Evolutionary conservation across 2,797 vertebrate genomes (phyloP).

Genomic region (Melanotaenia pygmaea): DNA sequence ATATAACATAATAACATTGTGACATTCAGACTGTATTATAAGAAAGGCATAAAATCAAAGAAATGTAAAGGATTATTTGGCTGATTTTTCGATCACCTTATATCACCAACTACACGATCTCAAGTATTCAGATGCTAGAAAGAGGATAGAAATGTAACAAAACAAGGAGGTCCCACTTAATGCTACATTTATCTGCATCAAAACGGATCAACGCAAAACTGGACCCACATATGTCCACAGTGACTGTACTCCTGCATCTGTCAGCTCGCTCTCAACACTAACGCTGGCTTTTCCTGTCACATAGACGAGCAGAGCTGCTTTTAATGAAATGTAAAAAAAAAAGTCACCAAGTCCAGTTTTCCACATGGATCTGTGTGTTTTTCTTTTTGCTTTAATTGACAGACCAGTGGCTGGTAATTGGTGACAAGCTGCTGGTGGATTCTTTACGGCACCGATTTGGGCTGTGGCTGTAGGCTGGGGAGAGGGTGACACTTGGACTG

Average conservation of each 20-base stretch:
- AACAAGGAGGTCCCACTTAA: conserved; percentile 30
- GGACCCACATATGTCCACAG: conserved; percentile 30
- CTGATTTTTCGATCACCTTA: conserved; percentile 48
- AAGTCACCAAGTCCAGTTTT: conserved; percentile 56
- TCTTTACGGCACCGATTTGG: conserved; percentile 72
- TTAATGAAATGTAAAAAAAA: conserved; percentile 59
- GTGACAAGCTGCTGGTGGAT: conserved; percentile 63
- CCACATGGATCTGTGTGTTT: conserved; percentile 4
- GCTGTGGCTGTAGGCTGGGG: conserved; percentile 75
- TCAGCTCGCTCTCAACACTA: conserved; percentile 32
- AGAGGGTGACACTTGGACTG: conserved; percentile 80
- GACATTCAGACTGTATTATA: conserved; percentile 36
- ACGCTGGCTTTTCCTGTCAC: conserved; percentile 33
- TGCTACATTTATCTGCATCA: conserved; percentile 65
- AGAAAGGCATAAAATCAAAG: conserved; percentile 54
- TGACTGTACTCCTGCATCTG: conserved; percentile 36
- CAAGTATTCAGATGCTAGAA: conserved; percentile 56
- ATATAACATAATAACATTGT: conserved; percentile 67
- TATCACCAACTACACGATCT: conserved; percentile 54
- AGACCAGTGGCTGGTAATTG: conserved; percentile 71
- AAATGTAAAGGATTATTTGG: conserved; percentile 77
- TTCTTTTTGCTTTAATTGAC: conserved; percentile 63
- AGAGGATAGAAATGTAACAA: conserved; percentile 62
- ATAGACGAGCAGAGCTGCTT: conserved; percentile 47
- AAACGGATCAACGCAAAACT: conserved; percentile 14